Evolutionary conservation across 2,888 invertebrate genomes (phyloP).

Genomic region (Drosophila dives): DNA sequence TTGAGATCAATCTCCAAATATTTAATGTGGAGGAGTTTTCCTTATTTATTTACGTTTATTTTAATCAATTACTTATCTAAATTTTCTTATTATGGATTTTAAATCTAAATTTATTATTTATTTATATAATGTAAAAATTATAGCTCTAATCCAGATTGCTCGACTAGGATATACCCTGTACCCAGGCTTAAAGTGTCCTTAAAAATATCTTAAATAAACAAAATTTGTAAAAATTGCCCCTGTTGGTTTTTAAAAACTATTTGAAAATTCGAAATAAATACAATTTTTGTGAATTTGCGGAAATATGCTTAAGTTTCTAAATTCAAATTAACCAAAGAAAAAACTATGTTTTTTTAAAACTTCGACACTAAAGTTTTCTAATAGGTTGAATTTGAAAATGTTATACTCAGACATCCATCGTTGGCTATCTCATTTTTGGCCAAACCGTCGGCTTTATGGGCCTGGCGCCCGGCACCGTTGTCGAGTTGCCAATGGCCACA

Average conservation of each 20-base stretch:
- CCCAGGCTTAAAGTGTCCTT: not conserved
- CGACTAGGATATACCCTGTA: slow-evolving; percentile 2
- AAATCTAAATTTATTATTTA: not conserved
- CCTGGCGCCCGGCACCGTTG: slow-evolving; percentile 61
- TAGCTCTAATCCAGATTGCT: slow-evolving; percentile 3
- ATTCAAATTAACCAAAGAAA: not conserved
- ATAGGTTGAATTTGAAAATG: not conserved
- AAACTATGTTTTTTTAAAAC: not conserved
- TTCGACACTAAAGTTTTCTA: not conserved
- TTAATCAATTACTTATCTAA: not conserved
- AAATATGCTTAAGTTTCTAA: not conserved
- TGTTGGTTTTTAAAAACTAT: not conserved
- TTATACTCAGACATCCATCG: not conserved
- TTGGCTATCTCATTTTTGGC: slow-evolving; percentile 64
- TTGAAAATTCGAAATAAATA: not conserved
- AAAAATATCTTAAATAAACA: not conserved
- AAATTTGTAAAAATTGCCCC: not conserved
- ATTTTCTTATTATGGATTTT: not conserved
- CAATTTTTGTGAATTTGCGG: not conserved
- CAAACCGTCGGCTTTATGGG: slow-evolving; percentile 76
- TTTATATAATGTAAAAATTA: not conserved
- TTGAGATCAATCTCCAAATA: slow-evolving; percentile 51
- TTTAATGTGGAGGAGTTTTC: not conserved
- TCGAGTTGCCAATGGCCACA: slow-evolving; percentile 68
- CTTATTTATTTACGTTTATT: not conserved